phyloP scores from a whole-genome alignment of 2,797 vertebrate genomes.

The Alosa sapidissima region DNA sequence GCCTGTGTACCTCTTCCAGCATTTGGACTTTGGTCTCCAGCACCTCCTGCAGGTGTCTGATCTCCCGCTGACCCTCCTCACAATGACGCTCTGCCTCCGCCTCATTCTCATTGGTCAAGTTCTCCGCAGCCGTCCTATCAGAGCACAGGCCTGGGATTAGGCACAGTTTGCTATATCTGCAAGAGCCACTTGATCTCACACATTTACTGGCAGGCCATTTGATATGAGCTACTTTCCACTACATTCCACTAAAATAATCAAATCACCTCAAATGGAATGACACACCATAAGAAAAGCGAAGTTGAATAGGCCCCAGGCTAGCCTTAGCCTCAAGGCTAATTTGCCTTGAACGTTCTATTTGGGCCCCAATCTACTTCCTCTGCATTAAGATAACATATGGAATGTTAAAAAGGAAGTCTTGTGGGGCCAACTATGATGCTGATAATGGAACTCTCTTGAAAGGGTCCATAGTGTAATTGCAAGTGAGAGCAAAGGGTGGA shows the following conservation, averaged over 20 bases:
- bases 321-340: too few species aligned
- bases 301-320: too few species aligned
- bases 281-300: too few species aligned
- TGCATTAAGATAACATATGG: too few species aligned
- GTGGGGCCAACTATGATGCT: too few species aligned
- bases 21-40: conserved; percentile 84
- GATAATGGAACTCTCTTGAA: too few species aligned
- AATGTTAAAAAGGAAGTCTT: too few species aligned
- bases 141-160: conserved; percentile 1
- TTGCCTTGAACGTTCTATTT: too few species aligned
- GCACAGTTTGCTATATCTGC: not conserved
- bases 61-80: conserved; percentile 80
- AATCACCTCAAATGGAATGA: too few species aligned
- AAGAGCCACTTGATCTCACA: not conserved
- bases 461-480: not conserved
- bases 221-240: not conserved
- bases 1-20: conserved; percentile 79
- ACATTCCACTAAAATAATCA: too few species aligned
- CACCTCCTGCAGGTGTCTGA: conserved; percentile 78
- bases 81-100: conserved; percentile 74
- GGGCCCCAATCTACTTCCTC: too few species aligned
- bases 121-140: conserved; percentile 74
- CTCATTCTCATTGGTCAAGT: conserved; percentile 77
- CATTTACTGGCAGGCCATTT: not conserved
- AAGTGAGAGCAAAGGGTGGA: not conserved